Evolutionary conservation across 2,888 invertebrate genomes (phyloP), one percentile per base, ranked within the genome.

Genomic region (Polylopha cassiicola): DNA sequence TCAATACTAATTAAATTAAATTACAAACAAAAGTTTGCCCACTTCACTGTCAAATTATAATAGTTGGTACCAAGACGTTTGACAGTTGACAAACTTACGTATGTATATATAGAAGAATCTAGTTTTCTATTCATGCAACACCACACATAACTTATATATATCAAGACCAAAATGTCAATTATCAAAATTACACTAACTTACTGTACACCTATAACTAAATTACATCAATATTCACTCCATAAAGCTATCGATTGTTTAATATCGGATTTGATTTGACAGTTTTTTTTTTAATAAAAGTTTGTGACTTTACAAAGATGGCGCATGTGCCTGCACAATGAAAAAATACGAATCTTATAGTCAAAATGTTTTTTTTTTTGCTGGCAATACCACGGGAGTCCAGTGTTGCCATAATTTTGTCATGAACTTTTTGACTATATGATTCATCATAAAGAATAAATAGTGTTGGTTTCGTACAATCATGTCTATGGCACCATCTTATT

Each of bases 401-500:
- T n/a, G n/a, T n/a, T n/a, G n/a, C n/a, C n/a, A n/a, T n/a, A n/a
- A n/a, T n/a, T n/a, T n/a, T n/a, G n/a, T n/a, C n/a, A n/a, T n/a
- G n/a, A n/a, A n/a, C n/a, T n/a, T n/a, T n/a, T n/a, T n/a, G n/a
- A n/a, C n/a, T n/a, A n/a, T n/a, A n/a, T n/a, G n/a, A n/a, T n/a
- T n/a, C n/a, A n/a, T n/a, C n/a, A n/a, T n/a, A 29, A 29, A 41
- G 36, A 36, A 39, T 31, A 41, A 41, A 39, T 43, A 43, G 31
- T n/a, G 24, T 48, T 22, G 37, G 42, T 48, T 38, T 33, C 17
- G 49, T 54, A 39, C 58, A 58, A 65, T 65, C 68, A 66, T 63
- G 53, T 62, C 59, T 78, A 81, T 81, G 79, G 79, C 82, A 82
- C 81, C 81, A 77, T 73, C 78, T 71, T 73, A 78, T 51, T 65